Evolutionary conservation across 2,113 vertebrate species (phyloP), one percentile per base, ranked within the genome.

Genomic region (Hassar affinis): DNA sequence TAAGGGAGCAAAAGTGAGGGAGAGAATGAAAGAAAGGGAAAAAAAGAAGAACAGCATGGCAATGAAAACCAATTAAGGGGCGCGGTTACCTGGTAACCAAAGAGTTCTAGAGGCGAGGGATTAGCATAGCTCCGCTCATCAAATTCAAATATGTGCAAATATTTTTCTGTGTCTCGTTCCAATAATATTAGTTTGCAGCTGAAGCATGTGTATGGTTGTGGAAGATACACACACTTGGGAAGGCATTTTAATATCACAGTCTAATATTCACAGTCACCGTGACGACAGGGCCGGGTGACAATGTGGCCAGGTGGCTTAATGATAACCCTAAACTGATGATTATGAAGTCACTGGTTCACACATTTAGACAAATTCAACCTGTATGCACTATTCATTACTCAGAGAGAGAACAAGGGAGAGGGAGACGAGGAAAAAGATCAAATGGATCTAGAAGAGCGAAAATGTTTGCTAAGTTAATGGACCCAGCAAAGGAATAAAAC

Each of bases 81-180:
- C 86, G 83, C 84, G 69, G 89, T 92, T 92, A 93, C 92, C 90
- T 92, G 91, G 91, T 91, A 91, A 92, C 90, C 71, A 74, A 82
- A 79, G 86, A 77, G 75, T 85, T 88, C 86, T 82, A 87, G 86
- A 90, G 88, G 87, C 78, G 77, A 89, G 88, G 83, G 87, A 90
- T 91, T 89, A 93, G 80, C 61, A 84, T 83, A 88, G 84, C 86
- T 54, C 62, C 38, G 78, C 85, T 83, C 30, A 56, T 86, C 87
- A 87, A 89, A 92, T 92, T 90, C 85, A 90, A 90, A 91, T 88
- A 72, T 78, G 27, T 89, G 87, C 78, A 47, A 79, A 83, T 81
- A 57, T 88, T 86, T 82, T 80, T 86, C 78, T 33, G 17, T 56
- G 54, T 79, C 81, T 69, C 12, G 20, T 72, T 74, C 68, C 27